Base-by-base conservation (phyloP, 2,888 invertebrate species). In the Cinara cedri region DNA sequence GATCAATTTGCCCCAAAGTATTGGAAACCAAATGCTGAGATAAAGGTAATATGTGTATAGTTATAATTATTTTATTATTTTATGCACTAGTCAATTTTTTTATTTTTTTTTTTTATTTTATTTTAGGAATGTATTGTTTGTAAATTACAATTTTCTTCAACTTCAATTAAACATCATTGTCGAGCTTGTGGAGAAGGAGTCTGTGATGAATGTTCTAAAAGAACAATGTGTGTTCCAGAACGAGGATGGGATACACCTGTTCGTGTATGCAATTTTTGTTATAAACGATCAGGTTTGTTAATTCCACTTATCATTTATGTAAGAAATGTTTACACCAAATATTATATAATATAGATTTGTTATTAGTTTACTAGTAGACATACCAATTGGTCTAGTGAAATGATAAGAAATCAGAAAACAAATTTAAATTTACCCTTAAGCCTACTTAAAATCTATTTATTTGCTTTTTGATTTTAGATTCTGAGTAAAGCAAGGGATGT, bases 171-270 rank as follows among this genome's bases (percentile, higher is more conserved):
- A 83, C 93, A 92, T 84, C 93, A 93, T 84, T 93, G 93, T 84
- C 89, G 93, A 72, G 88, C 90, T 0, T 94, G 94, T 85, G 93
- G 93, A 0, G 90, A 92, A 84, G 94, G 93, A 0, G 93, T 93
- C 84, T 94, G 94, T 85, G 90, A 91, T 82, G 85, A 85, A 26
- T 94, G 94, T 84, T 92, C 92, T 2, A 88, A 89, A 19, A 88
- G 89, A 76, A 87, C 87, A 75, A 88, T 90, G 83, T 89, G 90
- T 19, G 93, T 94, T 24, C 93, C 93, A 16, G 88, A 89, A 19
- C 87, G 90, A 82, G 92, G 92, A 80, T 93, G 93, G 93, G 85
- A 86, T 9, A 86, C 87, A 42, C 89, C 90, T 1, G 93, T 92
- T 0, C 87, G 94, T 76, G 93, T 94, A 3, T 94, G 94, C 85